Percentiles rank a stretch among this genome's conserved stretches.
Evolutionary conservation across 2,797 vertebrate species (phyloP).

Genomic region (Enteromius paludinosus): DNA sequence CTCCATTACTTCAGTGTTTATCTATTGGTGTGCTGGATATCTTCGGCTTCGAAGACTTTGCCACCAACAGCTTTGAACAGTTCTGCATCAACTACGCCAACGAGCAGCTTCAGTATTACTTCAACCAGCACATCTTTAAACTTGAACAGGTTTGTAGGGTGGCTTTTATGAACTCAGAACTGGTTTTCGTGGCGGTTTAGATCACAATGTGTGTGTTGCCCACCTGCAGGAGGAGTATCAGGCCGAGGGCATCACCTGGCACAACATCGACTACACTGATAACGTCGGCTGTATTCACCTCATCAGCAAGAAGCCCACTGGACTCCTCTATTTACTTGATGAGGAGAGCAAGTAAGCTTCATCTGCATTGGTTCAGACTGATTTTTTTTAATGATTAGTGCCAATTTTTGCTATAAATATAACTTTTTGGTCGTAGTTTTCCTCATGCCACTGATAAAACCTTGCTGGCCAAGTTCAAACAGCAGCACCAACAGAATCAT

Average conservation of each 20-base stretch:
- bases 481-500: constrained; percentile 94
- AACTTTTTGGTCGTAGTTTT: constrained; percentile 78
- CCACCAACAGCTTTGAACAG: constrained; percentile 98
- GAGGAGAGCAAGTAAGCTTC: constrained; percentile 97
- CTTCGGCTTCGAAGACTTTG: constrained; percentile 98
- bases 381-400: not conserved
- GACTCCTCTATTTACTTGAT: constrained; percentile 94
- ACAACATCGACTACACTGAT: constrained; percentile 97
- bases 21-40: constrained; percentile 98
- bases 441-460: constrained; percentile 95
- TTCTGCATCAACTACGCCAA: constrained; percentile 99
- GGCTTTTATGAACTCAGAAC: too few species aligned
- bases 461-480: constrained; percentile 96
- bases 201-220: not conserved
- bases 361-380: too few species aligned
- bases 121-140: constrained; percentile 98
- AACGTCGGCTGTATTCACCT: constrained; percentile 96
- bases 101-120: constrained; percentile 98
- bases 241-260: constrained; percentile 96
- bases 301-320: constrained; percentile 97
- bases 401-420: not conserved
- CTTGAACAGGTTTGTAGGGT: constrained; percentile 89
- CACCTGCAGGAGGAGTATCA: constrained; percentile 91
- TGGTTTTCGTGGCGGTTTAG: too few species aligned
- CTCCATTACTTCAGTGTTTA: constrained; percentile 80